These are phyloP conservation scores for Pelmatolapia mariae DNA, from an alignment of 2,113 vertebrate genomes.

Conservation along the genomic window DNA sequence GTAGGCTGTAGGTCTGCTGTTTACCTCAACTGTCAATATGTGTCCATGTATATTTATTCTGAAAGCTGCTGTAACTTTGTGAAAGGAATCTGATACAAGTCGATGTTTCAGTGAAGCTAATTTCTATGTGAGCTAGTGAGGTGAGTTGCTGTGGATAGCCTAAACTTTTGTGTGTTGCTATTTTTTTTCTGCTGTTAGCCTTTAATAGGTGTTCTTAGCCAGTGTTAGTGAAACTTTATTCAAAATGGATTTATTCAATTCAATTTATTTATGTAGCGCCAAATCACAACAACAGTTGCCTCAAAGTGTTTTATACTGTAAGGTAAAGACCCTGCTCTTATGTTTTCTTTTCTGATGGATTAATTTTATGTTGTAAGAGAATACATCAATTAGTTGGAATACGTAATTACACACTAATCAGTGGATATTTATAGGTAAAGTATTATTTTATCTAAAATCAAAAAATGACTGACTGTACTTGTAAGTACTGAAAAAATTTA, in stretches of 20 bases:
- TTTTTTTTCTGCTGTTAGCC: not conserved
- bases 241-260: not conserved
- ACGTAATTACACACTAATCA: not conserved
- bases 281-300: not conserved
- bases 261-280: not conserved
- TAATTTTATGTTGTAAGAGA: not conserved
- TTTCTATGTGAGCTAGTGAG: not conserved
- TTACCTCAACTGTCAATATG: not conserved
- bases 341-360: not conserved
- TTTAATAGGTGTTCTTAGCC: not conserved
- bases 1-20: not conserved
- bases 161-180: not conserved
- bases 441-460: not conserved
- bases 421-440: not conserved
- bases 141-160: not conserved
- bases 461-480: not conserved
- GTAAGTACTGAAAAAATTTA: not conserved
- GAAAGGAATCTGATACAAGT: not conserved
- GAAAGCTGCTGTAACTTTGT: not conserved
- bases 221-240: not conserved
- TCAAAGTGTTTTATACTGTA: not conserved
- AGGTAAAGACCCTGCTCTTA: not conserved
- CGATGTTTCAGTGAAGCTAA: not conserved
- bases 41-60: not conserved
- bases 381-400: not conserved